phyloP scores from a whole-genome alignment of 2,888 invertebrate species.

The Mesorhabditis spiculigera region DNA sequence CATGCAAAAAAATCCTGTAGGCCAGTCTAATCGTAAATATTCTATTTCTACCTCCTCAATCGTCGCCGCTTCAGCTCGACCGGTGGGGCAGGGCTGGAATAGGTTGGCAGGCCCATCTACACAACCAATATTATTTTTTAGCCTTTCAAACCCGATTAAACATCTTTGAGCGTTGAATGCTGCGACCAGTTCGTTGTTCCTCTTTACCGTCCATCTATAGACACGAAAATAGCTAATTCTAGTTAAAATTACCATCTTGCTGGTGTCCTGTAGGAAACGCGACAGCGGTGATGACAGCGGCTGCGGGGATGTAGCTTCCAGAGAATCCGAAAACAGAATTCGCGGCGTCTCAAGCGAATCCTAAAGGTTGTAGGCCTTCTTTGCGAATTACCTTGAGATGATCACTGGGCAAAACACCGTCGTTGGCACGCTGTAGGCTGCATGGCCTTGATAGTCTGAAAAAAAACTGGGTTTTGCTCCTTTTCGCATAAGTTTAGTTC shows the following conservation, averaged over 20 bases:
- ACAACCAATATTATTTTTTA: neutral
- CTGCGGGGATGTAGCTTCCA: neutral
- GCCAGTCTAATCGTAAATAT: neutral
- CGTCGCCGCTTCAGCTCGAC: slow-evolving; percentile 6
- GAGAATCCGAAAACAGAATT: neutral
- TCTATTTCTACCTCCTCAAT: neutral
- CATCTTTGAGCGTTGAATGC: neutral
- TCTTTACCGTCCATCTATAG: too few relatives aligned
- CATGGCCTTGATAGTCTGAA: too few relatives aligned
- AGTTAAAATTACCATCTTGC: neutral
- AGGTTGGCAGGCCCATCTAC: neutral
- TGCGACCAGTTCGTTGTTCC: too few relatives aligned
- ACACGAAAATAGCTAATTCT: too few relatives aligned
- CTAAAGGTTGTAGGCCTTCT: neutral
- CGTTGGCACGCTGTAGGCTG: too few relatives aligned
- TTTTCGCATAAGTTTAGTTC: too few relatives aligned
- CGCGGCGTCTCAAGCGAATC: neutral
- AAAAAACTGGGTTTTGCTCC: too few relatives aligned
- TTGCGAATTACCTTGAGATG: neutral
- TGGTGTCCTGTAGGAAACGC: neutral
- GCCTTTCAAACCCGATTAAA: neutral
- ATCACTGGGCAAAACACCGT: neutral
- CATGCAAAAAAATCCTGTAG: neutral
- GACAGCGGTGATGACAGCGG: neutral
- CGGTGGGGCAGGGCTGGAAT: neutral